These are phyloP conservation scores for Eupithecia insigniata DNA, from an alignment of 2,888 invertebrate species.

Conservation along the genomic window DNA sequence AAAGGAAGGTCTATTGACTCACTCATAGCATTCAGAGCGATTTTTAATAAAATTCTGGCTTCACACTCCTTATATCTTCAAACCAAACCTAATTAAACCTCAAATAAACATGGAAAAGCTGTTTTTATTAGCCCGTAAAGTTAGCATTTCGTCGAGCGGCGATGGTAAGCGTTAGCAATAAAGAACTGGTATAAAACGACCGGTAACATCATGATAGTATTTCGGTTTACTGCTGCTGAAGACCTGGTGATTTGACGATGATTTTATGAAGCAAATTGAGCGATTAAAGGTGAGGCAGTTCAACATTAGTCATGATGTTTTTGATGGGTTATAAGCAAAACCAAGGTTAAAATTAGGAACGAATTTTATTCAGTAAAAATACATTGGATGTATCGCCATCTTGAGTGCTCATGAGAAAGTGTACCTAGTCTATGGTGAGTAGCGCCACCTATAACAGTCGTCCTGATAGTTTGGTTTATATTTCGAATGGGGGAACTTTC, in stretches of 20 bases:
- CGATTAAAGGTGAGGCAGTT: not conserved
- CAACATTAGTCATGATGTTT: not conserved
- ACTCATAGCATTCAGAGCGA: no score
- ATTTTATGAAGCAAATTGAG: slow-evolving; percentile 3
- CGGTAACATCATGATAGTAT: slow-evolving; percentile 50
- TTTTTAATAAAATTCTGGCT: not conserved
- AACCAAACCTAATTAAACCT: slow-evolving; percentile 9
- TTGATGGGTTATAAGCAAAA: no score
- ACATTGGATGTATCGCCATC: no score
- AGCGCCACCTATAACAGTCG: no score
- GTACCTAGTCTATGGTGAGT: no score
- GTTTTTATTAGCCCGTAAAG: slow-evolving; percentile 14
- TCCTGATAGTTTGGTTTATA: no score
- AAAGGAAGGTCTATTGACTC: no score
- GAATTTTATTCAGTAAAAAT: no score
- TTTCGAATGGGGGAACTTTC: no score
- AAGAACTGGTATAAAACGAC: slow-evolving; percentile 48
- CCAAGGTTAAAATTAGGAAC: no score
- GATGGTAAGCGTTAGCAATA: not conserved
- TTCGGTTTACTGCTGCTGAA: slow-evolving; percentile 49
- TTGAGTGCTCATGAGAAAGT: no score
- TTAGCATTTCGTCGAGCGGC: slow-evolving; percentile 6
- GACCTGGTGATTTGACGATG: not conserved
- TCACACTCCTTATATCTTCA: not conserved
- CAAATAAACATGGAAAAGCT: slow-evolving; percentile 9